Evolutionary conservation across 1,140 invertebrate species (phyloP).

Genomic region (Bombus cullumanus): DNA sequence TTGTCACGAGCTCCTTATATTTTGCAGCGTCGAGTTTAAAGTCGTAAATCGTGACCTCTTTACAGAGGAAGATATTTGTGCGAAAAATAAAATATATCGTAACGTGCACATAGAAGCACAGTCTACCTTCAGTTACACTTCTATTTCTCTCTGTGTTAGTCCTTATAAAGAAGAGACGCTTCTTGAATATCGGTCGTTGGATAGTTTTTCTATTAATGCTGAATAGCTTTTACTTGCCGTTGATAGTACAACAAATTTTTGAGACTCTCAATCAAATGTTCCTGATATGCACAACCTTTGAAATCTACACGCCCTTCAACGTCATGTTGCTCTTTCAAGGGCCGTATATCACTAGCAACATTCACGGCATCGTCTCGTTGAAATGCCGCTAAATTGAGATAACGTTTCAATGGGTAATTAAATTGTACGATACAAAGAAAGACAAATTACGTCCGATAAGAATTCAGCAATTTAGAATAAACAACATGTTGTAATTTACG

Average conservation of each 20-base stretch:
- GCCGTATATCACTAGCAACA: neutral
- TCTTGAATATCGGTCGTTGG: slow-evolving; percentile 22
- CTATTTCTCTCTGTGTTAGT: neutral
- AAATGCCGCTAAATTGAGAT: neutral
- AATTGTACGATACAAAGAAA: neutral
- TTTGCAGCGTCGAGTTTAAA: neutral
- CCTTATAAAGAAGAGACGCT: neutral
- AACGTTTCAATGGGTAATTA: slow-evolving; percentile 1
- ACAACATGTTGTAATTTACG: neutral
- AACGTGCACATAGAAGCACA: neutral
- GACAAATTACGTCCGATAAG: neutral
- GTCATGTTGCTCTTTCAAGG: neutral
- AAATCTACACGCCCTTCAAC: neutral
- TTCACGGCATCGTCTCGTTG: neutral
- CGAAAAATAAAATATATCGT: neutral
- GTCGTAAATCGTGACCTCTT: neutral
- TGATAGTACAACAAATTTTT: slow-evolving; percentile 23
- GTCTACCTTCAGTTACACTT: neutral
- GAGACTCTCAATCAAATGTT: neutral
- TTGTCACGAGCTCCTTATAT: neutral
- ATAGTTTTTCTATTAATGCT: neutral
- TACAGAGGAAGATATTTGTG: neutral
- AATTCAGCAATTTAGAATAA: neutral
- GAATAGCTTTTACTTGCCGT: slow-evolving; percentile 1
- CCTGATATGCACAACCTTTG: neutral